Conservation (phyloP, 2,888 invertebrate genomes). For the Tetranychus piercei region DNA sequence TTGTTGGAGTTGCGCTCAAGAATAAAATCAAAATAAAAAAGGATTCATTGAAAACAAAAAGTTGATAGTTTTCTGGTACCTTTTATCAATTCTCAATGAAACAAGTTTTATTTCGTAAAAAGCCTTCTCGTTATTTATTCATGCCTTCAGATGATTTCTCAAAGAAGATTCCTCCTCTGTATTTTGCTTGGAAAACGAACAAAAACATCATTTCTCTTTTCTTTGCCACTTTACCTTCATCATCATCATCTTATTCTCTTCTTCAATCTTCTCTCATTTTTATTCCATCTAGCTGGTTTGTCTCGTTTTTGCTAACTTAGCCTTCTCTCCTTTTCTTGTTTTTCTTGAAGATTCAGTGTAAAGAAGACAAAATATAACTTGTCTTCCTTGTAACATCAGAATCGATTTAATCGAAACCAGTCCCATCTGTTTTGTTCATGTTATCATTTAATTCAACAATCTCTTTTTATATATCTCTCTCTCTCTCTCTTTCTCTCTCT, state of each 20-base stretch:
- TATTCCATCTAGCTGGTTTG: constrained; percentile 4
- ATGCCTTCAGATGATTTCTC: background rate
- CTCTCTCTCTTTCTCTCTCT: constrained; percentile 6
- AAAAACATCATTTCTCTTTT: background rate
- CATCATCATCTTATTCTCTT: background rate
- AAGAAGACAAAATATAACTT: background rate
- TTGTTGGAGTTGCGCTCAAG: background rate
- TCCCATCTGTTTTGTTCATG: background rate
- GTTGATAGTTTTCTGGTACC: background rate
- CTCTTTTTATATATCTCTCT: constrained; percentile 1
- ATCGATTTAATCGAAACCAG: constrained; percentile 5
- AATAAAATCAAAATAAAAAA: background rate
- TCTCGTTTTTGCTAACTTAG: background rate
- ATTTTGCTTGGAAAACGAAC: background rate
- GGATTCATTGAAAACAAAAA: background rate
- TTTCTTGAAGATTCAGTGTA: background rate
- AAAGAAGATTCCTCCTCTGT: background rate
- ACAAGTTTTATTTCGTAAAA: background rate
- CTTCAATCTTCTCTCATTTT: background rate
- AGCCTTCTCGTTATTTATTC: background rate
- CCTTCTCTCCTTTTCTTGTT: background rate
- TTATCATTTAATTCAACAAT: constrained; percentile 6
- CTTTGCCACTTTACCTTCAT: constrained; percentile 4
- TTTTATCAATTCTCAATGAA: background rate
- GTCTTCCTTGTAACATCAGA: constrained; percentile 5